phyloP scores from a whole-genome alignment of 2,797 vertebrate species.

The Coregonus ussuriensis region DNA sequence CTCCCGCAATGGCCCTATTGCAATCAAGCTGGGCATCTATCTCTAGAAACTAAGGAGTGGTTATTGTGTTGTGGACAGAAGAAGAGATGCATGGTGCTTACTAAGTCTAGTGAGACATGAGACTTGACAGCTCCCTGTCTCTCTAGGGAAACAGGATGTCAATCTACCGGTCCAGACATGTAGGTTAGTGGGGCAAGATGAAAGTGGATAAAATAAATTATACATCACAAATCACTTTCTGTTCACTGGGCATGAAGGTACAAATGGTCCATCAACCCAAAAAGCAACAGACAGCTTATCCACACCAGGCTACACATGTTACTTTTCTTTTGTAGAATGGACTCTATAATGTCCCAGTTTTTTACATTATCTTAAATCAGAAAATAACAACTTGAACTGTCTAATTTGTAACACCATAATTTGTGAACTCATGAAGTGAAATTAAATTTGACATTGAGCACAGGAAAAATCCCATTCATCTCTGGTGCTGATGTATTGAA shows the following conservation, averaged over 20 bases:
- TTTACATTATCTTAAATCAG: neutral
- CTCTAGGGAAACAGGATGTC: constrained; percentile 12
- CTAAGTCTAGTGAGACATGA: neutral
- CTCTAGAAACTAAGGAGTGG: neutral
- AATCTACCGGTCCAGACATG: constrained; percentile 9
- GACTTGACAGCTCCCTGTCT: neutral
- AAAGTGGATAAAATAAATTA: constrained; percentile 7
- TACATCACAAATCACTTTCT: constrained; percentile 6
- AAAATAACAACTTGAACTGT: neutral
- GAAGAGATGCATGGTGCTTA: neutral
- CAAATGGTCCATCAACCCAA: neutral
- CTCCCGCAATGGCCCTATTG: neutral
- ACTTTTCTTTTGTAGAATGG: neutral
- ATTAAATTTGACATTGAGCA: neutral
- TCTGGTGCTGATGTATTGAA: neutral
- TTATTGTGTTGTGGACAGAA: neutral
- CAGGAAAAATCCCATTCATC: neutral
- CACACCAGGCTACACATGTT: neutral
- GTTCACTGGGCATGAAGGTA: neutral
- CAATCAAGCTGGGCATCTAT: neutral
- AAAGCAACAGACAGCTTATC: neutral
- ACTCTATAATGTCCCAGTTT: neutral
- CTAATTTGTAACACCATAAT: neutral
- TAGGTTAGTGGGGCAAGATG: constrained; percentile 1
- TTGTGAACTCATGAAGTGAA: neutral